phyloP scores from a whole-genome alignment of 1,140 invertebrate genomes.

The Sycophila sp. region DNA sequence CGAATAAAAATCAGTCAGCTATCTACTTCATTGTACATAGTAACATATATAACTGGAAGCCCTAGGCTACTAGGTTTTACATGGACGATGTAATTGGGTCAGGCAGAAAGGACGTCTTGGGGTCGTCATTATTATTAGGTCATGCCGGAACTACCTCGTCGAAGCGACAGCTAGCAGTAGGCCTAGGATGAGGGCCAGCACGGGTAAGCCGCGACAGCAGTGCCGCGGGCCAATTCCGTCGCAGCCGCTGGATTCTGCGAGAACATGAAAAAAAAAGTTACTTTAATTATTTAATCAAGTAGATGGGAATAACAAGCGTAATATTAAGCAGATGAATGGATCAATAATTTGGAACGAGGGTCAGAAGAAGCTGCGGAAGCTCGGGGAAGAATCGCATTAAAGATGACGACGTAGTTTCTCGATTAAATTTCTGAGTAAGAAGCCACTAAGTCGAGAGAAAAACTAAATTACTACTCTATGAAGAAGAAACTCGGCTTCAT shows the following conservation, averaged over 20 bases:
- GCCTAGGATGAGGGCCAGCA: slow-evolving; percentile 30
- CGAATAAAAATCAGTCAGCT: slow-evolving; percentile 63
- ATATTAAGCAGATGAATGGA: neutral
- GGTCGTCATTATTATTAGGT: neutral
- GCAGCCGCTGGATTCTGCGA: slow-evolving; percentile 45
- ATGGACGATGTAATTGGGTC: slow-evolving; percentile 63
- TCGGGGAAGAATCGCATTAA: slow-evolving; percentile 50
- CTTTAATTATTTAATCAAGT: neutral
- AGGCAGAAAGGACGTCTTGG: slow-evolving; percentile 43
- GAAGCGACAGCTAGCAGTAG: slow-evolving; percentile 37
- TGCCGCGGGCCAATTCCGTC: neutral
- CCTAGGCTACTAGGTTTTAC: slow-evolving; percentile 67
- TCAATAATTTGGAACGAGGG: slow-evolving; percentile 19
- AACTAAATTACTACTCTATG: slow-evolving; percentile 54
- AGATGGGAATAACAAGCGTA: neutral
- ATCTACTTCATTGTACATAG: slow-evolving; percentile 63
- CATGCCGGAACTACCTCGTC: slow-evolving; percentile 44
- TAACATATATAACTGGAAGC: slow-evolving; percentile 67
- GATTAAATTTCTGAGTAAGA: slow-evolving; percentile 52
- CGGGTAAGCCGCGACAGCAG: neutral
- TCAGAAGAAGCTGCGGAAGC: slow-evolving; percentile 31
- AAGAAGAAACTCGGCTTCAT: slow-evolving; percentile 47
- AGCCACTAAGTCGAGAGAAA: slow-evolving; percentile 39
- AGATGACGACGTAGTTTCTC: slow-evolving; percentile 52
- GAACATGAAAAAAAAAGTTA: slow-evolving; percentile 32